A percentile compares a stretch with the other conserved stretches of the same genome.
These are phyloP conservation scores for Thinocorus orbignyianus DNA, from an alignment of 2,113 vertebrate species.

Conservation along the genomic window DNA sequence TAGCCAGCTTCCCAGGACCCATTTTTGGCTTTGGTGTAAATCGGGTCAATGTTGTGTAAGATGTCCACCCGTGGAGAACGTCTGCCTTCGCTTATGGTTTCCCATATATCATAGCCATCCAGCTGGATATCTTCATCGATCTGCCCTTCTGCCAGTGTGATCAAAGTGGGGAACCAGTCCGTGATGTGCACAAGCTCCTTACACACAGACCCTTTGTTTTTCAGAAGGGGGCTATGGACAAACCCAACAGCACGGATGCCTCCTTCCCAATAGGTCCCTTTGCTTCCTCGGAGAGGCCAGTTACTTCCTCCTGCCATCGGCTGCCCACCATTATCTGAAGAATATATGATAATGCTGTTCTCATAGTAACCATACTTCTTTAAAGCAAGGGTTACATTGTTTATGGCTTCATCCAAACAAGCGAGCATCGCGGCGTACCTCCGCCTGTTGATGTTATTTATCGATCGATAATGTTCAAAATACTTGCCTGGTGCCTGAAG, in stretches of 20 bases:
- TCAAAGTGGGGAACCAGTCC: slow-evolving; percentile 96
- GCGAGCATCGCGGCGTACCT: slow-evolving; percentile 96
- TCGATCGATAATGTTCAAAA: slow-evolving; percentile 89
- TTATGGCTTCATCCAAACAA: slow-evolving; percentile 92
- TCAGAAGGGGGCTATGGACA: slow-evolving; percentile 91
- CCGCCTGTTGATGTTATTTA: slow-evolving; percentile 87
- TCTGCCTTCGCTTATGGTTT: slow-evolving; percentile 91
- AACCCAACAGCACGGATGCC: slow-evolving; percentile 94
- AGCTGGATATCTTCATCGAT: slow-evolving; percentile 88
- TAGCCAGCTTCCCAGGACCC: slow-evolving; percentile 93
- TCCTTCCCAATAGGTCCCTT: slow-evolving; percentile 96
- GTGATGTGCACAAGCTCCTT: slow-evolving; percentile 93
- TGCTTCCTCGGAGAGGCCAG: slow-evolving; percentile 95
- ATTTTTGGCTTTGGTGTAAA: slow-evolving; percentile 91
- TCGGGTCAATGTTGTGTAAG: slow-evolving; percentile 95
- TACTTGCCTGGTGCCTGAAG: slow-evolving; percentile 91
- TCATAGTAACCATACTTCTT: slow-evolving; percentile 89
- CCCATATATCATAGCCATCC: slow-evolving; percentile 96
- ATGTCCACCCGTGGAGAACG: slow-evolving; percentile 93
- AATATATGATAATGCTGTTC: slow-evolving; percentile 93
- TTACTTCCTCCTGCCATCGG: slow-evolving; percentile 92
- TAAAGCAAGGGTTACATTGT: slow-evolving; percentile 89
- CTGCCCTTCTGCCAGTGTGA: slow-evolving; percentile 88
- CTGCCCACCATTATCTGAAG: slow-evolving; percentile 95
- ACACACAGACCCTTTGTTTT: slow-evolving; percentile 87